phyloP scores from a whole-genome alignment of 2,113 vertebrate species.

The Bagarius yarrelli region DNA sequence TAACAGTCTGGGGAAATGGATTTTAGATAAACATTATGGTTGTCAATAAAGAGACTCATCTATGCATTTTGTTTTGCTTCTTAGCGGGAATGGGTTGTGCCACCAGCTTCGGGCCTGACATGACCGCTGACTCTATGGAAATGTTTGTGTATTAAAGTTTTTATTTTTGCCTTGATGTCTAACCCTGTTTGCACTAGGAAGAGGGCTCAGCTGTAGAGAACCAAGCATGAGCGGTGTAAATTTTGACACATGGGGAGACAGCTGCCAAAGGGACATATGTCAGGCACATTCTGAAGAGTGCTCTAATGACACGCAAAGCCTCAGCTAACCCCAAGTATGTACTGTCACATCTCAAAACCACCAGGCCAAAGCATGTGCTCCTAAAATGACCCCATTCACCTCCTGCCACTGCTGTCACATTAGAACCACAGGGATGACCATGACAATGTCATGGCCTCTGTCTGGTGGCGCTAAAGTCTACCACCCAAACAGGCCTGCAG shows the following conservation, averaged over 20 bases:
- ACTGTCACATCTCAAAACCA: constrained; percentile 7
- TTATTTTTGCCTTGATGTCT: constrained; percentile 21
- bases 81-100: not conserved
- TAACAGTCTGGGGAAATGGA: constrained; percentile 54
- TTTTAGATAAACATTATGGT: constrained; percentile 57
- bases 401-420: constrained; percentile 29
- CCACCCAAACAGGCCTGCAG: constrained; percentile 18
- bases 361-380: constrained; percentile 29
- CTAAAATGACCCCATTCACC: constrained; percentile 34
- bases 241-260: constrained; percentile 49
- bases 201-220: constrained; percentile 48
- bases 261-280: constrained; percentile 52
- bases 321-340: constrained; percentile 7
- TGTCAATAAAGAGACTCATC: constrained; percentile 56
- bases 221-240: constrained; percentile 32
- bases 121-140: constrained; percentile 30
- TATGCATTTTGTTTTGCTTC: constrained; percentile 57
- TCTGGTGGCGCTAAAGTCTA: not conserved
- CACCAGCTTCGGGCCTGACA: constrained; percentile 11
- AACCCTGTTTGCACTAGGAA: constrained; percentile 17
- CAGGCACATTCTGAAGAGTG: constrained; percentile 42
- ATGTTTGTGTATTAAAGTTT: constrained; percentile 32
- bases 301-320: constrained; percentile 35
- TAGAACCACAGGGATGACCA: constrained; percentile 21
- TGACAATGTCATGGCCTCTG: constrained; percentile 40